Percentiles rank a stretch among this genome's conserved stretches.
Conservation (phyloP, 2,797 vertebrate genomes). For the Galagoides demidoff region DNA sequence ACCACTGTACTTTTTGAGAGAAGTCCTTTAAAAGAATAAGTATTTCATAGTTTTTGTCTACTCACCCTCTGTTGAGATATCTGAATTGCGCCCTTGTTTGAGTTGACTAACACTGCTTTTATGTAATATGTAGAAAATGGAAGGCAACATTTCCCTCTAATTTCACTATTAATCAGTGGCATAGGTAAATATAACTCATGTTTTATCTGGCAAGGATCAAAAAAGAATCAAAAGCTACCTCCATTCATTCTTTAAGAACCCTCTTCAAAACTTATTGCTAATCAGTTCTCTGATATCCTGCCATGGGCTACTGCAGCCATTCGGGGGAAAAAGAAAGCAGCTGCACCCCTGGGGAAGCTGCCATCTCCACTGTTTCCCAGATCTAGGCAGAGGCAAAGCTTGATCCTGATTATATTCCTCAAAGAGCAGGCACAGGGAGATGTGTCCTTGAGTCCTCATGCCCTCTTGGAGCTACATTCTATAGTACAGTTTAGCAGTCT, state of each 20-base stretch:
- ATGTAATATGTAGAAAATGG: not conserved
- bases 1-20: not conserved
- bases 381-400: not conserved
- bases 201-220: not conserved
- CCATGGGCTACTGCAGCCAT: not conserved
- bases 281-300: not conserved
- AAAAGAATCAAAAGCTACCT: not conserved
- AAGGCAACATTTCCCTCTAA: not conserved
- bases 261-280: not conserved
- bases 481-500: not conserved
- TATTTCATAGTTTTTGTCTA: not conserved
- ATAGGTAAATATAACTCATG: not conserved
- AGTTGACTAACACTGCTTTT: not conserved
- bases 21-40: not conserved
- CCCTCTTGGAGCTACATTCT: not conserved
- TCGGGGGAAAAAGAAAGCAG: not conserved
- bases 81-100: not conserved
- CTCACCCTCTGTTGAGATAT: not conserved
- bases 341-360: not conserved
- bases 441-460: not conserved
- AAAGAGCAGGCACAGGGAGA: not conserved
- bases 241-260: not conserved
- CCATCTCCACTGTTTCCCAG: not conserved
- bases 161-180: not conserved
- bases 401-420: not conserved